phyloP scores from a whole-genome alignment of 23 tunicate species.

The Aplidium turbinatum region DNA sequence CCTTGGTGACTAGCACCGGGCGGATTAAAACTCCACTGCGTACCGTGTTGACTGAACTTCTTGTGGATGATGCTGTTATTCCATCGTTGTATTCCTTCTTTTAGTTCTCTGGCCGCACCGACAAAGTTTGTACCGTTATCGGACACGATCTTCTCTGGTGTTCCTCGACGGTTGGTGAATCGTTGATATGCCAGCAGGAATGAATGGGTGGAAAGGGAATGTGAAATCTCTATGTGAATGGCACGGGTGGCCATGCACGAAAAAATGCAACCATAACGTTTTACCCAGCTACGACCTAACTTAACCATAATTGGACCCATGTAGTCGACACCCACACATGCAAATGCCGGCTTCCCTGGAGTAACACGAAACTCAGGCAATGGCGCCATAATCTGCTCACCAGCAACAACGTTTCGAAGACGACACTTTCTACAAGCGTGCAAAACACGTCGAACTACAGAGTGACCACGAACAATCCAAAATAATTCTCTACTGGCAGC shows the following conservation, averaged over 20 bases:
- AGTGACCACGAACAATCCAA: too few species aligned
- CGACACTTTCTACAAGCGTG: slow-evolving; percentile 15
- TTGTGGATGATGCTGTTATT: not conserved
- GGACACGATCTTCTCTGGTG: slow-evolving; percentile 4
- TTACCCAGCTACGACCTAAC: not conserved
- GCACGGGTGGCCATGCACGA: slow-evolving; percentile 50
- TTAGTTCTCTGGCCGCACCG: slow-evolving; percentile 8
- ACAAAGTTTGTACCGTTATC: slow-evolving; percentile 32
- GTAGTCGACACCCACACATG: slow-evolving; percentile 9
- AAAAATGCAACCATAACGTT: slow-evolving; percentile 26
- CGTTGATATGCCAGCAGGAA: slow-evolving; percentile 34
- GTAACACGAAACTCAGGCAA: slow-evolving; percentile 4
- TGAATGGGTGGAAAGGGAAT: slow-evolving; percentile 29
- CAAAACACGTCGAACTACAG: too few species aligned
- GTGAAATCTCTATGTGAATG: slow-evolving; percentile 31
- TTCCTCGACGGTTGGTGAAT: slow-evolving; percentile 15
- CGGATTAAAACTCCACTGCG: slow-evolving; percentile 2
- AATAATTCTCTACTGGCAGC: too few species aligned
- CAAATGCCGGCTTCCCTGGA: slow-evolving; percentile 1
- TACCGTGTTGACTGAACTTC: slow-evolving; percentile 12
- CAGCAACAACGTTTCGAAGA: slow-evolving; percentile 1
- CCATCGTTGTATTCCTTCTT: slow-evolving; percentile 10
- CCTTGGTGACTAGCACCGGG: slow-evolving; percentile 30
- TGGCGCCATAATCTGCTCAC: slow-evolving; percentile 26
- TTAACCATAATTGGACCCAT: slow-evolving; percentile 16